A percentile compares a stretch with the other conserved stretches of the same genome.
These are phyloP conservation scores for Eretmocerus hayati DNA, from an alignment of 2,888 invertebrate species.

Conservation along the genomic window DNA sequence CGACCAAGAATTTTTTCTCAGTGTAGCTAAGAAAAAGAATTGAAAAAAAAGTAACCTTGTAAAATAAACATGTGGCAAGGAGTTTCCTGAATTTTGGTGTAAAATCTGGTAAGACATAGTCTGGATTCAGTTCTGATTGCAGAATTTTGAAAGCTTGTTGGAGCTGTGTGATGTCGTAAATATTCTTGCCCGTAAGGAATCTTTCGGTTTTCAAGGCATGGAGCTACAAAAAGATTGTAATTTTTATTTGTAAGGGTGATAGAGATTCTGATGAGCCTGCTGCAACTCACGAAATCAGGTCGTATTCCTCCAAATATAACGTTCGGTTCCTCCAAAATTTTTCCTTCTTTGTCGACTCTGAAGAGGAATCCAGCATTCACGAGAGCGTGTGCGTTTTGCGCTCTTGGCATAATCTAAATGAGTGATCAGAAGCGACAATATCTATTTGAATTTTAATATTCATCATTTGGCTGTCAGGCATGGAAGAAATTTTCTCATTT, in stretches of 20 bases:
- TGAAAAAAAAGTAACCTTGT: too few species aligned
- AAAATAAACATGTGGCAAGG: slow-evolving; percentile 57
- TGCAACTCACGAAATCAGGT: slow-evolving; percentile 44
- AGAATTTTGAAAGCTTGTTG: slow-evolving; percentile 50
- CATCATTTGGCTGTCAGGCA: too few species aligned
- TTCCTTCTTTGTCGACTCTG: slow-evolving; percentile 50
- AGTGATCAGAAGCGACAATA: background rate
- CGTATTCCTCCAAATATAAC: slow-evolving; percentile 51
- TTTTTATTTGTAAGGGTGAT: background rate
- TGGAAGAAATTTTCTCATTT: too few species aligned
- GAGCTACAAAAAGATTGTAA: slow-evolving; percentile 35
- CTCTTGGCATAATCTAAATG: slow-evolving; percentile 69
- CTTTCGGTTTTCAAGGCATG: slow-evolving; percentile 57
- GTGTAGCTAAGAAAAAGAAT: too few species aligned
- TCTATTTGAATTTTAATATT: too few species aligned
- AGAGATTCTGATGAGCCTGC: too few species aligned
- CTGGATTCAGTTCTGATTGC: slow-evolving; percentile 58
- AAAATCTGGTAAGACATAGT: slow-evolving; percentile 60
- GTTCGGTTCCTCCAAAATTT: slow-evolving; percentile 50
- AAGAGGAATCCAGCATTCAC: slow-evolving; percentile 70
- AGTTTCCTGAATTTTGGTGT: slow-evolving; percentile 62
- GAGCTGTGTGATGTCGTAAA: slow-evolving; percentile 47
- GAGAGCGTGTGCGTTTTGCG: slow-evolving; percentile 70
- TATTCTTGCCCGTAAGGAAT: slow-evolving; percentile 46
- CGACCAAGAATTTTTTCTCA: too few species aligned